Base-by-base conservation (phyloP, 2,888 invertebrate genomes). In the Caprella mutica region DNA sequence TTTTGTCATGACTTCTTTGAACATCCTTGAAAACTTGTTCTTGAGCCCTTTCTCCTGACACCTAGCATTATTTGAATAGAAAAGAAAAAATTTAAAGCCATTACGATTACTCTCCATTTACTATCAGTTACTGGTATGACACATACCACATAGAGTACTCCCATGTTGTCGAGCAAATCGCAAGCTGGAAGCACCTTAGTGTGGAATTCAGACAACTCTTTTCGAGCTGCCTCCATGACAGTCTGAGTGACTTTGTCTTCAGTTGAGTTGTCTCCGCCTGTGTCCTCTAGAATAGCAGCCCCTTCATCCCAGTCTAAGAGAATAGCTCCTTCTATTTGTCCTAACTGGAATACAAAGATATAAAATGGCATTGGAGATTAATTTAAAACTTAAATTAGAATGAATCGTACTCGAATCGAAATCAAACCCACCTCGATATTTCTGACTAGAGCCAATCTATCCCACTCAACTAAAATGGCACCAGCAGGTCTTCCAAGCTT, bases 141-240 rank as follows among this genome's bases (percentile, higher is more conserved):
- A 42, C 56, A 23, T 14, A 65, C 65, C 52, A 65, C 59, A 39
- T 65, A 65, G 8, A 67, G 75, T 78, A 88, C 83, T 70, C 85
- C 85, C 70, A 83, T 83, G 73, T 89, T 88, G 71, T 89, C 89
- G 71, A 87, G 89, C 74, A 88, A 89, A 71, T 90, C 90, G 0
- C 87, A 88, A 23, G 90, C 89, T 0, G 89, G 65, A 5, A 65
- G 59, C 35, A 66, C 66, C n/a, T 61, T 55, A 9, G 51, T 50
- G 27, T 59, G 59, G 56, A 66, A 66, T 2, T 66, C 59, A 1
- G 52, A 29, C 26, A 65, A 56, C 40, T 66, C 66, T 35, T 56
- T 54, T 52, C 56, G 46, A 1, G 65, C 66, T 3, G 61, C 52
- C n/a, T 65, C 66, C 8, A 61, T 52, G 43, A 52, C 38, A 17